These are phyloP conservation scores for Hemithea aestivaria DNA, from an alignment of 2,888 invertebrate species.

Conservation along the genomic window DNA sequence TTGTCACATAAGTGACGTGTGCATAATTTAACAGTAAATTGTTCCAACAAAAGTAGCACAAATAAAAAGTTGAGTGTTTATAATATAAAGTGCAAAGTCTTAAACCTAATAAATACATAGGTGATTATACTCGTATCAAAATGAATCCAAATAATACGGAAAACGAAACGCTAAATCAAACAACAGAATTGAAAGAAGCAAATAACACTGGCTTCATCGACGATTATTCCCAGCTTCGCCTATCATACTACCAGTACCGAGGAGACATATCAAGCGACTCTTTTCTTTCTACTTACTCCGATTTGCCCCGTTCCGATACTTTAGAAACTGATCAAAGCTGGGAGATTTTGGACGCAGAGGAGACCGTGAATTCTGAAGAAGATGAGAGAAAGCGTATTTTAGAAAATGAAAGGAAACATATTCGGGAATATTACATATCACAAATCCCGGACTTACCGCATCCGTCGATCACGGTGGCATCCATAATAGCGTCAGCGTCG, in stretches of 20 bases:
- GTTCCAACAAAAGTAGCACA: too few relatives aligned
- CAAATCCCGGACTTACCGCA: slow-evolving; percentile 53
- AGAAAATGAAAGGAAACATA: slow-evolving; percentile 32
- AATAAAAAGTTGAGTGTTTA: too few relatives aligned
- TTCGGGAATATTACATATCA: slow-evolving; percentile 40
- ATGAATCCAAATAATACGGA: not conserved
- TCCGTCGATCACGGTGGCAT: slow-evolving; percentile 43
- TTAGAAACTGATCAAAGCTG: slow-evolving; percentile 4
- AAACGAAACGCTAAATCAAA: not conserved
- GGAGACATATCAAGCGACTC: slow-evolving; percentile 10
- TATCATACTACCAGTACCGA: slow-evolving; percentile 47
- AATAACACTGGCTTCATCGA: slow-evolving; percentile 38
- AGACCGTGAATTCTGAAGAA: too few relatives aligned
- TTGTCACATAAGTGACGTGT: too few relatives aligned
- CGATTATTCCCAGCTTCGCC: slow-evolving; percentile 53
- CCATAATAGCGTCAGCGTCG: slow-evolving; percentile 48
- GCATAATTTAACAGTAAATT: too few relatives aligned
- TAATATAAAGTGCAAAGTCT: too few relatives aligned
- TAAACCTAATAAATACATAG: too few relatives aligned
- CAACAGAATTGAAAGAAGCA: not conserved
- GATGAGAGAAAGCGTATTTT: slow-evolving; percentile 16
- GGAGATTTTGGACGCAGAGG: too few relatives aligned
- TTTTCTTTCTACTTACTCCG: slow-evolving; percentile 2
- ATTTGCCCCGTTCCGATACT: slow-evolving; percentile 13
- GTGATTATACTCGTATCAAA: not conserved